Percentiles rank a stretch among this genome's conserved stretches.
Conservation (phyloP, 2,797 vertebrate genomes). For the Pseudomugil tenellus region DNA sequence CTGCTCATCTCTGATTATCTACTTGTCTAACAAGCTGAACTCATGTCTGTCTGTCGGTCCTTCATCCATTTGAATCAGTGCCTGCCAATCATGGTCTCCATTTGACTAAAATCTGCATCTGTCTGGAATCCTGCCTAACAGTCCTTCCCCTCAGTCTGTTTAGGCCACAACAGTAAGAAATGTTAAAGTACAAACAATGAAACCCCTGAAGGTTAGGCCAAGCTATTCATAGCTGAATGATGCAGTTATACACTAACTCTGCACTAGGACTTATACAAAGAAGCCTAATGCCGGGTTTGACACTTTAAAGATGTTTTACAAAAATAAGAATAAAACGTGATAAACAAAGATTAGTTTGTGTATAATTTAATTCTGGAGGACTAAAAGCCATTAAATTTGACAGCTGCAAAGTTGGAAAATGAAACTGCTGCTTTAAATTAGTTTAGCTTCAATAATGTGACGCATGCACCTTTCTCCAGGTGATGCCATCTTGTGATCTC, state of each 20-base stretch:
- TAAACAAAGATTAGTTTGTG: background rate
- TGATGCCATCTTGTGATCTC: conserved; percentile 31
- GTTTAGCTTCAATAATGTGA: conserved; percentile 56
- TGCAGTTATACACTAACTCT: background rate
- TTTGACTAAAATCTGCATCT: conserved; percentile 22
- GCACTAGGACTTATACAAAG: background rate
- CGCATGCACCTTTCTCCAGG: conserved; percentile 42
- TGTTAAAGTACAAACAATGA: background rate
- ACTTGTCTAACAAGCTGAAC: conserved; percentile 50
- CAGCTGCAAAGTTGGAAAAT: conserved; percentile 21
- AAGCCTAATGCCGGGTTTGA: background rate
- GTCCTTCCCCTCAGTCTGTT: conserved; percentile 15
- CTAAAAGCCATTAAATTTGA: no score
- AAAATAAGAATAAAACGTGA: background rate
- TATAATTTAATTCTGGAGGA: background rate
- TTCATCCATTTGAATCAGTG: conserved; percentile 51
- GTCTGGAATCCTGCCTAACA: conserved; percentile 17
- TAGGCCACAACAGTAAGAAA: background rate
- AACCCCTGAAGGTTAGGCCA: background rate
- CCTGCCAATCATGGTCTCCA: conserved; percentile 19
- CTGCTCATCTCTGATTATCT: conserved; percentile 62
- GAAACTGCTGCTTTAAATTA: conserved; percentile 32
- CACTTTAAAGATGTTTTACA: background rate
- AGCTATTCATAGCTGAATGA: background rate
- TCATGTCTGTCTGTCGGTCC: conserved; percentile 36